Conservation (phyloP, 2,888 invertebrate genomes). For the Flabesymbios commensalis region DNA sequence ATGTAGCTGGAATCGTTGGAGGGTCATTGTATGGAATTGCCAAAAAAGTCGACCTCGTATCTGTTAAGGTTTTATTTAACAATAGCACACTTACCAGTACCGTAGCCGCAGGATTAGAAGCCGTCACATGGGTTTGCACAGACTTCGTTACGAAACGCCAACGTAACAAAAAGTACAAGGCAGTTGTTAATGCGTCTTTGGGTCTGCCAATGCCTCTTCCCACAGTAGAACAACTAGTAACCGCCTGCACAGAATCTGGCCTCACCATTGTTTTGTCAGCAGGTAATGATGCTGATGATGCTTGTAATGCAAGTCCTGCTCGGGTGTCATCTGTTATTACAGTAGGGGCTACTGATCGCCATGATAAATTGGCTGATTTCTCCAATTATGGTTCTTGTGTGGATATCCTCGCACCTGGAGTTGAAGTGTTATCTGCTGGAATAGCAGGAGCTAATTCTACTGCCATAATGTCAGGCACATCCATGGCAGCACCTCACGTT, state of each 20-base stretch:
- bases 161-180: too few relatives aligned
- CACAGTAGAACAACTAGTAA: background rate
- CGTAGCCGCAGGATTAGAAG: too few relatives aligned
- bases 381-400: slow-evolving; percentile 24
- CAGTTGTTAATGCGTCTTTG: too few relatives aligned
- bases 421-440: slow-evolving; percentile 8
- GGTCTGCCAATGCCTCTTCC: too few relatives aligned
- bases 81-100: too few relatives aligned
- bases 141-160: too few relatives aligned
- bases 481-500: slow-evolving; percentile 25
- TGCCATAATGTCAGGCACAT: slow-evolving; percentile 12
- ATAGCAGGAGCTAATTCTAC: background rate
- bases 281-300: slow-evolving; percentile 3
- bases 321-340: slow-evolving; percentile 6
- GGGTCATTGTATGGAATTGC: too few relatives aligned
- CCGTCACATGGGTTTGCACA: too few relatives aligned
- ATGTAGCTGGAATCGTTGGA: too few relatives aligned
- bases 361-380: slow-evolving; percentile 9
- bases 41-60: too few relatives aligned
- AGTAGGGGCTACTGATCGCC: slow-evolving; percentile 8
- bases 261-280: slow-evolving; percentile 4
- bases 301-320: slow-evolving; percentile 2
- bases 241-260: background rate
- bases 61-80: too few relatives aligned
- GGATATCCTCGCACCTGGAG: slow-evolving; percentile 26